Evolutionary conservation across 2,113 vertebrate species (phyloP).

Genomic region (Rhinolophus ferrumequinum): DNA sequence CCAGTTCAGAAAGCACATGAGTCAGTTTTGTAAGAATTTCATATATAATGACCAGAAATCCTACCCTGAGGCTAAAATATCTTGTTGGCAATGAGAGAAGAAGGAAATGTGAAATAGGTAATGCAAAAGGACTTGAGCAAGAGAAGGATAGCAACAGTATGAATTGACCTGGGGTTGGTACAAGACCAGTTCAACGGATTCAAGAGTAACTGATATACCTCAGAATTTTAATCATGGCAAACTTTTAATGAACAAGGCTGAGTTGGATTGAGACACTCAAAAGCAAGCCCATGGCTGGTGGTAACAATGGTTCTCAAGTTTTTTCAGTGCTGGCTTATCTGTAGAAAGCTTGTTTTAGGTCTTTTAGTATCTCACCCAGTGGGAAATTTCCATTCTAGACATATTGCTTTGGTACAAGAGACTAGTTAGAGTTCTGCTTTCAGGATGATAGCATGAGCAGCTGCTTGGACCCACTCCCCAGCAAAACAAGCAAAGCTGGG

Average conservation of each 20-base stretch:
- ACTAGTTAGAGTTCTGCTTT: neutral
- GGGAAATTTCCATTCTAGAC: conserved; percentile 11
- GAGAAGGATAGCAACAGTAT: neutral
- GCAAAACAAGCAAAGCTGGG: neutral
- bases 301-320: neutral
- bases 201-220: neutral
- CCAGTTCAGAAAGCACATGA: neutral
- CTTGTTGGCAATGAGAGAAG: neutral
- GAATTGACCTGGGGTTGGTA: neutral
- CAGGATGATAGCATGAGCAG: neutral
- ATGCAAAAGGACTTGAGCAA: neutral
- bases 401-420: neutral
- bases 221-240: neutral
- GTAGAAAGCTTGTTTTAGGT: neutral
- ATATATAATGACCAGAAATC: neutral
- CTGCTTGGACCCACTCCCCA: neutral
- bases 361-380: neutral
- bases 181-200: neutral
- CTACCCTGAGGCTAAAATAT: neutral
- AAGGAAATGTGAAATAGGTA: neutral
- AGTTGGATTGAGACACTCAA: conserved; percentile 9
- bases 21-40: conserved; percentile 31
- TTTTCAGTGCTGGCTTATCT: neutral
- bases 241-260: neutral
- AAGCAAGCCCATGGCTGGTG: neutral